A percentile compares a stretch with the other conserved stretches of the same genome.
phyloP scores from a whole-genome alignment of 2,113 vertebrate species.

The Smithornis capensis region DNA sequence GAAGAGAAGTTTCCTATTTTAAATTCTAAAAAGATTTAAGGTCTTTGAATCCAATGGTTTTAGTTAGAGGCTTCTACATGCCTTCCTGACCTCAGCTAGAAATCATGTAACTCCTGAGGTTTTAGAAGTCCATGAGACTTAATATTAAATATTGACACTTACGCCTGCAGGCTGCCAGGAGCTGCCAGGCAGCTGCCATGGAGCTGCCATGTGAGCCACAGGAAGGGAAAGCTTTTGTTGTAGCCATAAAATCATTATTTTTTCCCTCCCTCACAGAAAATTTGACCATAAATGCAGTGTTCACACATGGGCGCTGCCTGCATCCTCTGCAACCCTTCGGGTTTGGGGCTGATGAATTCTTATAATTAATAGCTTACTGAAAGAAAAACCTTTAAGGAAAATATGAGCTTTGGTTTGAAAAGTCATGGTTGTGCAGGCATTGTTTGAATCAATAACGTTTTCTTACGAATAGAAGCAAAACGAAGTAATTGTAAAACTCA shows the following conservation, averaged over 20 bases:
- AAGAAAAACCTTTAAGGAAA: neutral
- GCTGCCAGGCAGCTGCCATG: neutral
- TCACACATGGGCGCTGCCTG: fast-evolving
- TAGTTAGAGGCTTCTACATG: neutral
- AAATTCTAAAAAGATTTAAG: neutral
- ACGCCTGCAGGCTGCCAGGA: neutral
- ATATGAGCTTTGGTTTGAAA: neutral
- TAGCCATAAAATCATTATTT: neutral
- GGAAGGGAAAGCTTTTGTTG: neutral
- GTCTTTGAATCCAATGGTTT: neutral
- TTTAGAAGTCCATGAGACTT: neutral
- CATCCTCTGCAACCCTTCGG: neutral
- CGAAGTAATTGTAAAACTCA: neutral
- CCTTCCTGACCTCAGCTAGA: neutral
- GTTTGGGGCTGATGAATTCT: neutral
- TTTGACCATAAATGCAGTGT: fast-evolving
- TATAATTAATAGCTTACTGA: neutral
- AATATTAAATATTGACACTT: neutral
- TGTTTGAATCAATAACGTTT: neutral
- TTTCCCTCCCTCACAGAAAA: neutral
- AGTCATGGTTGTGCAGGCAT: neutral
- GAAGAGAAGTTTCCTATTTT: neutral
- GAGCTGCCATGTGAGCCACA: neutral
- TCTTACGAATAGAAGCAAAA: neutral
- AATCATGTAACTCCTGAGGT: neutral